Conservation (phyloP, 2,888 invertebrate species). For the Eretmocerus hayati region DNA sequence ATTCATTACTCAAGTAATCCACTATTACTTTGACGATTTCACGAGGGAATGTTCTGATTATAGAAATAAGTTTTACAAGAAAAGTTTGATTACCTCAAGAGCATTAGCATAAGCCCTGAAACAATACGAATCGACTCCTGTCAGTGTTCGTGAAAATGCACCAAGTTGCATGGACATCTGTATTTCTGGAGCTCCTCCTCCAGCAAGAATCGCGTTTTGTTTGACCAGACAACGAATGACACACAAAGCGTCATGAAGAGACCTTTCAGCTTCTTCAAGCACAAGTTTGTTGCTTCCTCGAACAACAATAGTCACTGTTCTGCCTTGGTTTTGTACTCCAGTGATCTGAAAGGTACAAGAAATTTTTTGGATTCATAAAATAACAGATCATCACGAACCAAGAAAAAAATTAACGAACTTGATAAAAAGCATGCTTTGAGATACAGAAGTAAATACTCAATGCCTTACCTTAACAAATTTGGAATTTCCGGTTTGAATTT, state of each 20-base stretch:
- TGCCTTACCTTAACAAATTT: slow-evolving; percentile 81
- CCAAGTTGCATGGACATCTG: slow-evolving; percentile 82
- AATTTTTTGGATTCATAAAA: slow-evolving; percentile 3
- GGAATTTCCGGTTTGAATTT: slow-evolving; percentile 78
- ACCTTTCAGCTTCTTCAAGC: slow-evolving; percentile 72
- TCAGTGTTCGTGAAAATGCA: slow-evolving; percentile 71
- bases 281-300: slow-evolving; percentile 82
- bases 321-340: slow-evolving; percentile 79
- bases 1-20: no score
- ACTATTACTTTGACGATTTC: slow-evolving; percentile 84
- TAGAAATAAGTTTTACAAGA: neutral
- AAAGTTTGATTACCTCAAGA: slow-evolving; percentile 57
- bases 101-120: slow-evolving; percentile 93
- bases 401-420: neutral
- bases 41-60: slow-evolving; percentile 45
- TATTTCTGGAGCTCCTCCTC: slow-evolving; percentile 97
- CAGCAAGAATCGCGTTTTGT: slow-evolving; percentile 83
- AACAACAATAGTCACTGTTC: slow-evolving; percentile 87
- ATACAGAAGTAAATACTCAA: neutral
- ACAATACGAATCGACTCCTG: slow-evolving; percentile 93
- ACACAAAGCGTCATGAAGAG: slow-evolving; percentile 77
- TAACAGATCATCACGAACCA: neutral
- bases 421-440: no score
- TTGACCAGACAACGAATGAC: slow-evolving; percentile 95
- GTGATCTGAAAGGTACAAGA: slow-evolving; percentile 55